A percentile compares a stretch with the other conserved stretches of the same genome.
Conservation (phyloP, 2,888 invertebrate genomes). For the Hymenopus coronatus region DNA sequence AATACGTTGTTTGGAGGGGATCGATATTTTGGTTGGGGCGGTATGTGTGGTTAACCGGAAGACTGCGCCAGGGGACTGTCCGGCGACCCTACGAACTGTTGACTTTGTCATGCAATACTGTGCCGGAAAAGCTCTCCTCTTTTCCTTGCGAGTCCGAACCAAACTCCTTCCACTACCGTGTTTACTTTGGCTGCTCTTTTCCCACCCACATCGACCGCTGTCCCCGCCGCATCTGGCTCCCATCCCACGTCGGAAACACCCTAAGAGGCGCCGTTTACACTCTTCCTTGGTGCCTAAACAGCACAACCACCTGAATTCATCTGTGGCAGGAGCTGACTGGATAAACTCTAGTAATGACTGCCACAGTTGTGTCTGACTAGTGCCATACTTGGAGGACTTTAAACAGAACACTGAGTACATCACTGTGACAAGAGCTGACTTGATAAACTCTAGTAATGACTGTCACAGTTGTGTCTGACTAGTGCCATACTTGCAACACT, state of each 20-base stretch:
- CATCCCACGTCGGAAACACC: not conserved
- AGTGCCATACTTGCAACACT: too few relatives aligned
- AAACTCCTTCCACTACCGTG: constrained; percentile 13
- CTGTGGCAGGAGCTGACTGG: too few relatives aligned
- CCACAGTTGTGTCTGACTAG: too few relatives aligned
- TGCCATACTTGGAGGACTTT: too few relatives aligned
- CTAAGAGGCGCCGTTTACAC: not conserved
- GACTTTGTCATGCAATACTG: constrained; percentile 28
- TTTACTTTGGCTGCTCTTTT: constrained; percentile 29
- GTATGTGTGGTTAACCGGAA: constrained; percentile 6
- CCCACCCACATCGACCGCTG: constrained; percentile 13
- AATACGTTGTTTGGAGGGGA: not conserved
- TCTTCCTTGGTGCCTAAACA: not conserved
- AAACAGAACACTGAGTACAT: too few relatives aligned
- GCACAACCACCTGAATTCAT: not conserved
- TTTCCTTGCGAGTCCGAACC: constrained; percentile 7
- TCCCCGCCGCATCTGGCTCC: not conserved
- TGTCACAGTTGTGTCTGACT: too few relatives aligned
- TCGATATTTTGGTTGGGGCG: constrained; percentile 15
- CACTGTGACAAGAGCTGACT: too few relatives aligned
- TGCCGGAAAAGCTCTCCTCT: constrained; percentile 5
- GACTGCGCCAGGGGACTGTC: not conserved
- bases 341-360: too few relatives aligned
- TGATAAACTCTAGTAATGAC: too few relatives aligned
- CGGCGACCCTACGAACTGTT: constrained; percentile 3